Evolutionary conservation across 2,797 vertebrate genomes (phyloP).

Genomic region (Neomorphus geoffroyi): DNA sequence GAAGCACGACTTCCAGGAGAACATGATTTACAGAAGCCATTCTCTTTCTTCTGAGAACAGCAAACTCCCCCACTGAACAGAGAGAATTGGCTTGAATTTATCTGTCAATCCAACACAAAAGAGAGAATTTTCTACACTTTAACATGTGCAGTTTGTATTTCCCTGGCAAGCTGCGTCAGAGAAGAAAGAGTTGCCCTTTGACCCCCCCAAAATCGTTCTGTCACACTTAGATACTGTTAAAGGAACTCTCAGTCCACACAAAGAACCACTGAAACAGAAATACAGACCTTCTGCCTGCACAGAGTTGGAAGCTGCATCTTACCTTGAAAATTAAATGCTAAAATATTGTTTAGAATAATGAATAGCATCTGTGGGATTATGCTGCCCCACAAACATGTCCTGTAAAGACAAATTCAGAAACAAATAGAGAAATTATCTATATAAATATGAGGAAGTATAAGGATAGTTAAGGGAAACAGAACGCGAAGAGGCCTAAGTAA

Average conservation of each 20-base stretch:
- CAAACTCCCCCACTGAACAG: background rate
- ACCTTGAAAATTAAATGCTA: background rate
- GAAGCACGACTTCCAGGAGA: background rate
- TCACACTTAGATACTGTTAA: background rate
- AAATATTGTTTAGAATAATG: background rate
- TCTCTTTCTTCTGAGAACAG: background rate
- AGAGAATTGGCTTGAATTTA: background rate
- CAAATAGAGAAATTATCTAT: background rate
- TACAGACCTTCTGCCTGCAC: background rate
- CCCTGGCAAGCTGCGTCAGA: background rate
- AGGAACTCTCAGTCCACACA: background rate
- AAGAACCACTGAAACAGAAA: background rate
- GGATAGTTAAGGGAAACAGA: background rate
- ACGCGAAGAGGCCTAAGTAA: background rate
- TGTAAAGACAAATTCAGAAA: background rate
- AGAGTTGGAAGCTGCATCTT: background rate
- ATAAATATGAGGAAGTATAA: background rate
- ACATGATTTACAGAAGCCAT: background rate
- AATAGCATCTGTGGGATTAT: background rate
- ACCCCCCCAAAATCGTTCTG: background rate
- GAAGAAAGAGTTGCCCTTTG: background rate
- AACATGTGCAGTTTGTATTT: background rate
- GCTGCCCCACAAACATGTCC: rapidly evolving
- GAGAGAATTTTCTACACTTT: background rate
- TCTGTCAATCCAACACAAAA: background rate